Conservation (phyloP, 2,888 invertebrate species). For the Hydroisotoma schaefferi region DNA sequence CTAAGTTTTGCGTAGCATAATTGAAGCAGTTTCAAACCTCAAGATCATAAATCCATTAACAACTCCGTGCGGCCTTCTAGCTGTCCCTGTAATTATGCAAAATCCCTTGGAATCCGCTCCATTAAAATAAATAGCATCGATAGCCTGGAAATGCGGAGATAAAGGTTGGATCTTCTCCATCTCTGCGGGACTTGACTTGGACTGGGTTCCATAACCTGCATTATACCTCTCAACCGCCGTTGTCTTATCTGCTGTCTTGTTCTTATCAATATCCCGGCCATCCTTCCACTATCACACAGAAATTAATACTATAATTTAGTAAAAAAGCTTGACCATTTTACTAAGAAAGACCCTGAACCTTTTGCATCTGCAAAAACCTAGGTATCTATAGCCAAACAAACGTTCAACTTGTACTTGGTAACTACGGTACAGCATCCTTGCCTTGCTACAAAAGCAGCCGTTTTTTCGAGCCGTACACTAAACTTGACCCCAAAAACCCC, state of each 20-base stretch:
- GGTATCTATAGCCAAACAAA: background rate
- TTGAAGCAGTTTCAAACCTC: slow-evolving; percentile 49
- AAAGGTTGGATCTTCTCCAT: slow-evolving; percentile 61
- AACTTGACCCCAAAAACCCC: slow-evolving; percentile 38
- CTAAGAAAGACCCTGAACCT: background rate
- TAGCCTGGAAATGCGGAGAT: slow-evolving; percentile 60
- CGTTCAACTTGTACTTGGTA: slow-evolving; percentile 48
- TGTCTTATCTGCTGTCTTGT: slow-evolving; percentile 15
- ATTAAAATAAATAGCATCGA: slow-evolving; percentile 66
- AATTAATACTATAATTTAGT: background rate
- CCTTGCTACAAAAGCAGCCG: too few relatives aligned
- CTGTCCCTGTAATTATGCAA: slow-evolving; percentile 59
- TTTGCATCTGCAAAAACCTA: background rate
- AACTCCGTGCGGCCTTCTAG: slow-evolving; percentile 58
- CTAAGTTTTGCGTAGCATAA: background rate
- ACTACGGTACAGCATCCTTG: too few relatives aligned
- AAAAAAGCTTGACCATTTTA: background rate
- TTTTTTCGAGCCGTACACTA: too few relatives aligned
- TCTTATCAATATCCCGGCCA: slow-evolving; percentile 26
- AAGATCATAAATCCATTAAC: slow-evolving; percentile 64
- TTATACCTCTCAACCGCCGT: slow-evolving; percentile 35
- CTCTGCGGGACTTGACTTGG: slow-evolving; percentile 50
- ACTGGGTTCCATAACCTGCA: slow-evolving; percentile 50
- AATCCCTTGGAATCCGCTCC: slow-evolving; percentile 61
- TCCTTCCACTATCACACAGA: slow-evolving; percentile 45